Evolutionary conservation across 2,113 vertebrate species (phyloP).

Genomic region (Nibea albiflora): DNA sequence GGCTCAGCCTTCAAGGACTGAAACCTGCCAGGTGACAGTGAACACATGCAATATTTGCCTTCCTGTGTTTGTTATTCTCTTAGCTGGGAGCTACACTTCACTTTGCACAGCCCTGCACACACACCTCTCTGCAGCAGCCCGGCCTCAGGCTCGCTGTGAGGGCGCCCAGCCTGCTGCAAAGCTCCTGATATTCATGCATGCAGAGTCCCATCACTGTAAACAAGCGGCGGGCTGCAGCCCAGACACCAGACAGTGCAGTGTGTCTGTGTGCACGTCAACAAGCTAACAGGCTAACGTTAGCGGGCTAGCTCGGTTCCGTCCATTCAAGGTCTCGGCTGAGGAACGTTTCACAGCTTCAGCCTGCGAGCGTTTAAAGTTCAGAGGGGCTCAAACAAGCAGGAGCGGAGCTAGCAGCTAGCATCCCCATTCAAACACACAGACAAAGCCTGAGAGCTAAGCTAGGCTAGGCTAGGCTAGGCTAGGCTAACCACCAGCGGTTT

Average conservation of each 20-base stretch:
- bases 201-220: conserved; percentile 34
- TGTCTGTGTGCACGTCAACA: conserved; percentile 48
- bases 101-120: neutral
- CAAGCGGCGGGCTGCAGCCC: conserved; percentile 35
- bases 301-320: conserved; percentile 3
- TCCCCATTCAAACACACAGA: conserved; percentile 63
- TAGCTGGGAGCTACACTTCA: neutral
- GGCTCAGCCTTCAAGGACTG: neutral
- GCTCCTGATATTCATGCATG: neutral
- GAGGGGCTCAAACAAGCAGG: fast-evolving
- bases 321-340: too few relatives aligned
- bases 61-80: neutral
- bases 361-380: fast-evolving
- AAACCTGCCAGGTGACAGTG: neutral
- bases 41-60: neutral
- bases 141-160: too few relatives aligned
- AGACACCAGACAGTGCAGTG: conserved; percentile 25
- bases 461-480: conserved; percentile 41
- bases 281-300: conserved; percentile 60
- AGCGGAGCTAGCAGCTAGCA: conserved; percentile 34
- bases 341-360: neutral
- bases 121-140: neutral
- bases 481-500: conserved; percentile 61
- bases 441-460: conserved; percentile 43
- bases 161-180: neutral